A percentile compares a stretch with the other conserved stretches of the same genome.
Conservation (phyloP, 1,140 invertebrate genomes). For the Oedothorax gibbosus region DNA sequence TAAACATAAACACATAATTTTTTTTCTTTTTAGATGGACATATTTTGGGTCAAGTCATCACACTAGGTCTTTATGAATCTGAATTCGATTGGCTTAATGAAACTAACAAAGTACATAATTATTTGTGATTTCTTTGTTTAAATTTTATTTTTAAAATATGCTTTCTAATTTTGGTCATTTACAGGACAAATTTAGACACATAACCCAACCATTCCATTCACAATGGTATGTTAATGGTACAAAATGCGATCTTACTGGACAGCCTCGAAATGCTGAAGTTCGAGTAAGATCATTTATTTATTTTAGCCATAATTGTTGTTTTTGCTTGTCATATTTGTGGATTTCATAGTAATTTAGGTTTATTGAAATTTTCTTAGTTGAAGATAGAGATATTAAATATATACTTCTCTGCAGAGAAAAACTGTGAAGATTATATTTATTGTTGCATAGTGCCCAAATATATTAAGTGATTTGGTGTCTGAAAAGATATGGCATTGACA, state of each 20-base stretch:
- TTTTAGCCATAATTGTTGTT: no score
- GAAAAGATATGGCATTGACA: no score
- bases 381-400: no score
- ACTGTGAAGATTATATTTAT: no score
- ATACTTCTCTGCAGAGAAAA: no score
- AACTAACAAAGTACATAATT: conserved; percentile 54
- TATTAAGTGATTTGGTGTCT: no score
- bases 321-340: no score
- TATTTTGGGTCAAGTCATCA: conserved; percentile 69
- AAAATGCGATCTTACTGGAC: conserved; percentile 70
- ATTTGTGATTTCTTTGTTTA: no score
- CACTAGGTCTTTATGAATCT: conserved; percentile 69
- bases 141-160: no score
- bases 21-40: conserved; percentile 67
- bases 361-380: no score
- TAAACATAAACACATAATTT: not conserved
- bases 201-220: conserved; percentile 68
- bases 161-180: not conserved
- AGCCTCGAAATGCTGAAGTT: conserved; percentile 69
- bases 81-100: conserved; percentile 71
- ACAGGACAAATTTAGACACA: conserved; percentile 51
- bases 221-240: conserved; percentile 71
- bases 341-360: no score
- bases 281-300: conserved; percentile 66
- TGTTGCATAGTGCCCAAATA: no score